Conservation (phyloP, 1,140 invertebrate species). For the Paracyclopina nana region DNA sequence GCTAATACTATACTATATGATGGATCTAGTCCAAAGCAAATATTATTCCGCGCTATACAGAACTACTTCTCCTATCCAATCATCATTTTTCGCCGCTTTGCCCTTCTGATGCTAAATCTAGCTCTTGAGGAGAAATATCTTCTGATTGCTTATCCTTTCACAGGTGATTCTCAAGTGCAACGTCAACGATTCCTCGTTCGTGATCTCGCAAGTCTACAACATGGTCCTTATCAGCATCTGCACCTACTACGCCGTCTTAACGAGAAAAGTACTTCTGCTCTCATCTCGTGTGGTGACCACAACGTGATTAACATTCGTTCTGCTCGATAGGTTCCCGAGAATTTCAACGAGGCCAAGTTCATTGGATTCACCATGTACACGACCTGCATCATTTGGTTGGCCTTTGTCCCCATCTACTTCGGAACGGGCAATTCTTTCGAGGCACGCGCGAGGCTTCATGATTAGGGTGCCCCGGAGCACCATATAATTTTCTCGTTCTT, state of each 20-base stretch:
- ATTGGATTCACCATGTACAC: conserved; percentile 54
- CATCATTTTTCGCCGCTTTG: no score
- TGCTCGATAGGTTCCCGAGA: conserved; percentile 42
- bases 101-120: no score
- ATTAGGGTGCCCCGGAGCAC: neutral
- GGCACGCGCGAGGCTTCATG: conserved; percentile 24
- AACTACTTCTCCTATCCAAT: no score
- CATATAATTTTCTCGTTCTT: conserved; percentile 3
- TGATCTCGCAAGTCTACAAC: conserved; percentile 50
- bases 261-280: no score
- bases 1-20: no score
- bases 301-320: no score
- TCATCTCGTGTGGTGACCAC: no score
- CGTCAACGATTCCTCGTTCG: conserved; percentile 43
- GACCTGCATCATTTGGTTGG: conserved; percentile 51
- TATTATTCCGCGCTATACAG: no score
- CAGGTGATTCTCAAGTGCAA: conserved; percentile 47
- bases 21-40: no score
- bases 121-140: no score
- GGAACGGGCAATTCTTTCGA: conserved; percentile 42
- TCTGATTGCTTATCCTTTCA: no score
- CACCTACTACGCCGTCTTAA: conserved; percentile 50
- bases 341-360: conserved; percentile 48
- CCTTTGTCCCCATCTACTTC: conserved; percentile 48
- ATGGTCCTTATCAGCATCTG: conserved; percentile 48